phyloP scores from a whole-genome alignment of 2,888 invertebrate species.

The Drosophila antonietae region DNA sequence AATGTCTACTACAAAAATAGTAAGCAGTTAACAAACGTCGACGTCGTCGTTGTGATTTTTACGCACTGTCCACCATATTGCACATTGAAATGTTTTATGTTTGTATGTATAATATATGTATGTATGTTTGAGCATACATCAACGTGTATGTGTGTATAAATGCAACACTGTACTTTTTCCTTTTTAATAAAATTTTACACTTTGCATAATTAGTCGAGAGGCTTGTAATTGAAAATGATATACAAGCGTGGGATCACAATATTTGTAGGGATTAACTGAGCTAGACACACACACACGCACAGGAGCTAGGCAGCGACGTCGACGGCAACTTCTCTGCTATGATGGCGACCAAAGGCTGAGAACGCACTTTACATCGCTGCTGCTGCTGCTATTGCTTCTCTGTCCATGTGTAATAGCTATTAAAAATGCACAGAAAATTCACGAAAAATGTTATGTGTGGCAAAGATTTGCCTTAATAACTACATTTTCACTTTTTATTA shows the following conservation, averaged over 20 bases:
- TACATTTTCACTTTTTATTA: conserved; percentile 64
- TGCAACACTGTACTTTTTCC: conserved; percentile 77
- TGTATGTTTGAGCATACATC: conserved; percentile 24
- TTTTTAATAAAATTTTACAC: conserved; percentile 37
- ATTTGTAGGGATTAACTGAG: conserved; percentile 55
- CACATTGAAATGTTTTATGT: conserved; percentile 63
- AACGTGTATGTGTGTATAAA: conserved; percentile 34
- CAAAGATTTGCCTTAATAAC: conserved; percentile 16
- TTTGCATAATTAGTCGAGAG: conserved; percentile 48
- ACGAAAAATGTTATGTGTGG: conserved; percentile 16
- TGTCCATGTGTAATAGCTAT: conserved; percentile 25
- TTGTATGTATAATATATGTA: conserved; percentile 32
- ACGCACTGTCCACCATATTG: conserved; percentile 76
- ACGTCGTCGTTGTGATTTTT: conserved; percentile 58
- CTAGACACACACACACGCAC: conserved; percentile 39
- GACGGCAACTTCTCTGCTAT: conserved; percentile 56
- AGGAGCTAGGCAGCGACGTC: conserved; percentile 42
- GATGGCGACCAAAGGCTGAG: conserved; percentile 76
- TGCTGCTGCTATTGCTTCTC: conserved; percentile 19
- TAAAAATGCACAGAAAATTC: conserved; percentile 24
- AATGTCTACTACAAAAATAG: conserved; percentile 24
- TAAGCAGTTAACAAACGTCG: conserved; percentile 38
- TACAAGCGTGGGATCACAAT: conserved; percentile 61
- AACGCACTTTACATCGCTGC: conserved; percentile 74
- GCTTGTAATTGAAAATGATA: conserved; percentile 40